phyloP scores from a whole-genome alignment of 2,888 invertebrate species.

The Hartigia nigra region DNA sequence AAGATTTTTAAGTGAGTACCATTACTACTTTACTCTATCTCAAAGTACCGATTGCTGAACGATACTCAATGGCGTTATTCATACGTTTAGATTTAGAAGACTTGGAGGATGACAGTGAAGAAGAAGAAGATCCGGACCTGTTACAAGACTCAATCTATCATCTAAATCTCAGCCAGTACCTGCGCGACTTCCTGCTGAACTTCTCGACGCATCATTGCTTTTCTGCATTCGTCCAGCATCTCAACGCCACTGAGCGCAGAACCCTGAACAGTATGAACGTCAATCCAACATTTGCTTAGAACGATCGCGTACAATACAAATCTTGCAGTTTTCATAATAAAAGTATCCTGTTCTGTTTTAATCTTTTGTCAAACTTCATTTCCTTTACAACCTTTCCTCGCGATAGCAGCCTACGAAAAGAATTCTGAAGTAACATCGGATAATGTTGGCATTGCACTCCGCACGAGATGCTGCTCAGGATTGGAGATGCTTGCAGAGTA shows the following conservation, averaged over 20 bases:
- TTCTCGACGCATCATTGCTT: slow-evolving; percentile 75
- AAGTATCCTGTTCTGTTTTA: not conserved
- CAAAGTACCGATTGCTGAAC: not conserved
- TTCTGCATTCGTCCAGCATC: slow-evolving; percentile 71
- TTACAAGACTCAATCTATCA: slow-evolving; percentile 73
- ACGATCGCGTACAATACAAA: not conserved
- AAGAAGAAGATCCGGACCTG: slow-evolving; percentile 71
- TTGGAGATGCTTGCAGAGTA: too few species aligned
- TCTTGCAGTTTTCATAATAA: slow-evolving; percentile 15
- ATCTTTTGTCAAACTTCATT: not conserved
- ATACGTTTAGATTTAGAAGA: slow-evolving; percentile 28
- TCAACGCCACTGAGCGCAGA: slow-evolving; percentile 70
- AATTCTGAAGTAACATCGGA: too few species aligned
- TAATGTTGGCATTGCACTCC: too few species aligned
- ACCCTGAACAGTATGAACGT: slow-evolving; percentile 63
- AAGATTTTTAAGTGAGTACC: slow-evolving; percentile 44
- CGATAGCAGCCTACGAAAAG: not conserved
- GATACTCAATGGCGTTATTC: slow-evolving; percentile 8
- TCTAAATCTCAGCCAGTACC: slow-evolving; percentile 72
- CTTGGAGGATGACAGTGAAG: slow-evolving; percentile 47
- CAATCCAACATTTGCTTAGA: slow-evolving; percentile 33
- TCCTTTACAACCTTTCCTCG: not conserved
- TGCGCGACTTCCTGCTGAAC: slow-evolving; percentile 73
- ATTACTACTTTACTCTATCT: not conserved
- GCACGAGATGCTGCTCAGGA: too few species aligned